phyloP scores from a whole-genome alignment of 1,140 invertebrate genomes.

The Sitodiplosis mosellana region DNA sequence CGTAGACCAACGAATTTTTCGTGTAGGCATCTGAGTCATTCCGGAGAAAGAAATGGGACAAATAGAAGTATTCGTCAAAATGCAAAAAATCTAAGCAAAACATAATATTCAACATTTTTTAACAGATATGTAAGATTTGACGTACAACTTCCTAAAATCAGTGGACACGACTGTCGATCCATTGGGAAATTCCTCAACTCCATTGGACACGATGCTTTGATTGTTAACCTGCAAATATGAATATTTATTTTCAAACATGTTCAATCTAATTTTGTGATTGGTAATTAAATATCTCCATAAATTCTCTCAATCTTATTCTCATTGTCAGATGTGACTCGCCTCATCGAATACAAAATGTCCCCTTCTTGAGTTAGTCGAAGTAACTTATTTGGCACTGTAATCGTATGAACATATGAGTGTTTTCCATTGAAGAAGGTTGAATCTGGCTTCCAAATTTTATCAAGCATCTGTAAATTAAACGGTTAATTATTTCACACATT shows the following conservation, averaged over 20 bases:
- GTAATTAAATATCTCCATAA: too few relatives aligned
- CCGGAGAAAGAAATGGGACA: constrained; percentile 3
- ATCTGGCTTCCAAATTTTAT: constrained; percentile 88
- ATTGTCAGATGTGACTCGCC: constrained; percentile 35
- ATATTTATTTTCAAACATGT: too few relatives aligned
- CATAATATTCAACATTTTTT: not conserved
- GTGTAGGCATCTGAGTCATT: constrained; percentile 68
- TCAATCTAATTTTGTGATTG: too few relatives aligned
- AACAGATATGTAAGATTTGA: constrained; percentile 16
- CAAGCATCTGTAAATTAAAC: constrained; percentile 59
- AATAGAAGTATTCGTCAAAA: not conserved
- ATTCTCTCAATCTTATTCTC: too few relatives aligned
- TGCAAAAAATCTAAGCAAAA: not conserved
- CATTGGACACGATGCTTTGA: constrained; percentile 96
- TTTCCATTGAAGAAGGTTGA: constrained; percentile 90
- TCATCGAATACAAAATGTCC: constrained; percentile 85
- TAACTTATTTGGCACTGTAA: constrained; percentile 88
- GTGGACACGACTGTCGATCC: constrained; percentile 83
- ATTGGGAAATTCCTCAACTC: constrained; percentile 91
- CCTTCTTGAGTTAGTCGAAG: constrained; percentile 76
- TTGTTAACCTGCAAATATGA: constrained; percentile 68
- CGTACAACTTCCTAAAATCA: constrained; percentile 89
- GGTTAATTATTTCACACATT: too few relatives aligned
- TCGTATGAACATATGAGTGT: constrained; percentile 84
- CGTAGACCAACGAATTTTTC: constrained; percentile 68